Conservation (phyloP, 2,113 vertebrate species). For the Plotosus lineatus region DNA sequence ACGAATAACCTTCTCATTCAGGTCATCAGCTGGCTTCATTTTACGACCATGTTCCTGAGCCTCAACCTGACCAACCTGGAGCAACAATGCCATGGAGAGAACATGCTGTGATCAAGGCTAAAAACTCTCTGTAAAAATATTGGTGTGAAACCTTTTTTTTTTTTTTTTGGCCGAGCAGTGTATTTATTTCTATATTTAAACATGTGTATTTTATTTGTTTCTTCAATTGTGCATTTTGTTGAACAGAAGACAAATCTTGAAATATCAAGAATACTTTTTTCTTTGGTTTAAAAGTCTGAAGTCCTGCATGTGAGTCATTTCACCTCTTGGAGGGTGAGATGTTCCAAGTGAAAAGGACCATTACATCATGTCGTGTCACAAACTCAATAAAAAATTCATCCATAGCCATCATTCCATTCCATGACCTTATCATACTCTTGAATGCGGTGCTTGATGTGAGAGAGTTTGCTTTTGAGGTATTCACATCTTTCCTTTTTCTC, state of each 20-base stretch:
- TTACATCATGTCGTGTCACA: background rate
- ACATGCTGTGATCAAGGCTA: too few relatives aligned
- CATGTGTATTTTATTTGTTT: too few relatives aligned
- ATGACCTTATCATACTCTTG: constrained; percentile 97
- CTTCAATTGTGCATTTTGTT: constrained; percentile 17
- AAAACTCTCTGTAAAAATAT: too few relatives aligned
- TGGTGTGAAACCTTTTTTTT: too few relatives aligned
- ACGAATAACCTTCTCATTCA: too few relatives aligned
- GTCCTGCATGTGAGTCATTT: background rate
- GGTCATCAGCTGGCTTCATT: too few relatives aligned
- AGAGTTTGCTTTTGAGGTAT: constrained; percentile 95
- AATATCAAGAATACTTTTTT: background rate
- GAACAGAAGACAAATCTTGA: background rate
- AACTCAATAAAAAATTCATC: constrained; percentile 48
- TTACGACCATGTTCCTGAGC: too few relatives aligned
- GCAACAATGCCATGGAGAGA: too few relatives aligned
- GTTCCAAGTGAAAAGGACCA: constrained; percentile 24
- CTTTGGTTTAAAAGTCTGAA: constrained; percentile 4
- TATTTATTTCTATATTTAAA: too few relatives aligned
- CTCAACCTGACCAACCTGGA: too few relatives aligned
- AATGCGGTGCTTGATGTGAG: constrained; percentile 96
- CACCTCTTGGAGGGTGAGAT: background rate
- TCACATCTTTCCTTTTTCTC: constrained; percentile 98
- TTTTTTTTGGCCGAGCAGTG: too few relatives aligned
- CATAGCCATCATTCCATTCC: constrained; percentile 85